Conservation (phyloP, 2,113 vertebrate genomes). For the Myxocyprinus asiaticus region DNA sequence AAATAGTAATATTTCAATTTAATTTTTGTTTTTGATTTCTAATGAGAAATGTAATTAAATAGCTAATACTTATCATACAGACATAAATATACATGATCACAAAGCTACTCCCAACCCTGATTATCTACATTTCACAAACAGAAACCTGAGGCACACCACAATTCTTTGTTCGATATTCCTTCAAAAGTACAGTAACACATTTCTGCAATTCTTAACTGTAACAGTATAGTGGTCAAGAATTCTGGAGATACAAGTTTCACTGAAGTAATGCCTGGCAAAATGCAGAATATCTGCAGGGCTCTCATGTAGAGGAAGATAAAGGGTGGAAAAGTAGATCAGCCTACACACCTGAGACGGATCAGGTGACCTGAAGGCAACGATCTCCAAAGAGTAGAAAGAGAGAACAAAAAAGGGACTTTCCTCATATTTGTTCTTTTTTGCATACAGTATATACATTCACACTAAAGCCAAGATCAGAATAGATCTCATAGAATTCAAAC, state of each 20-base stretch:
- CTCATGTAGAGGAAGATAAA: conserved; percentile 6
- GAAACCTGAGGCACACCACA: too few relatives aligned
- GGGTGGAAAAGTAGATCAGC: conserved; percentile 34
- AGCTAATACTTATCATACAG: too few relatives aligned
- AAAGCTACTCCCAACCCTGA: too few relatives aligned
- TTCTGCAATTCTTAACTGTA: not conserved
- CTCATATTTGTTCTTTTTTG: not conserved
- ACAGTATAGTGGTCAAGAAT: not conserved
- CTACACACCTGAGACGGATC: conserved; percentile 38
- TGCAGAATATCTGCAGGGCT: not conserved
- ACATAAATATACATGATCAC: too few relatives aligned
- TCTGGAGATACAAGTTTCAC: not conserved
- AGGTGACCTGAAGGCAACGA: conserved; percentile 21
- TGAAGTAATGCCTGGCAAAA: not conserved
- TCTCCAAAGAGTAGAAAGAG: not conserved
- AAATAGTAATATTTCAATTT: too few relatives aligned
- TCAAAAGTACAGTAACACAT: not conserved
- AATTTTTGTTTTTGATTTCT: too few relatives aligned
- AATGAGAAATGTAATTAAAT: too few relatives aligned
- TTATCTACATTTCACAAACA: too few relatives aligned
- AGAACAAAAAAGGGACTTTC: conserved; percentile 4
- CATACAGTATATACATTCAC: too few relatives aligned
- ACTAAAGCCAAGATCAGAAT: not conserved
- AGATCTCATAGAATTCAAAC: not conserved
- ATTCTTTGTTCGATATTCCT: too few relatives aligned